Evolutionary conservation across 2,888 invertebrate genomes (phyloP).

Genomic region (Oscheius onirici): DNA sequence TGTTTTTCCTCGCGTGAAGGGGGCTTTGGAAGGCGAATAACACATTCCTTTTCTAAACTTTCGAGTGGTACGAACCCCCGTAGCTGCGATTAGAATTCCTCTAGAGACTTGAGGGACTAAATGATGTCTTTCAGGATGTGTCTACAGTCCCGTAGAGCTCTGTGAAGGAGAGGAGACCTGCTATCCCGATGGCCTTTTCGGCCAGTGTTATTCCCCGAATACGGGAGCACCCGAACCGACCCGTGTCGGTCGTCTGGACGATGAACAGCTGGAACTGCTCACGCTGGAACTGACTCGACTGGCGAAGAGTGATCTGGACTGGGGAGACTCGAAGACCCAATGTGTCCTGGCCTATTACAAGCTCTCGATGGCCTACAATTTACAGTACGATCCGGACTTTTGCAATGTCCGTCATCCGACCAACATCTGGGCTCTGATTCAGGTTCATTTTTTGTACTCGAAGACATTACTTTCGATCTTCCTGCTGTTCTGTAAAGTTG

Average conservation of each 20-base stretch:
- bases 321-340: constrained; percentile 65
- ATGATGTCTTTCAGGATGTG: constrained; percentile 1
- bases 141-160: constrained; percentile 2
- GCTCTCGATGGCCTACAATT: constrained; percentile 61
- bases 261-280: constrained; percentile 61
- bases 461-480: no score
- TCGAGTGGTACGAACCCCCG: no score
- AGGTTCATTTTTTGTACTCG: constrained; percentile 40
- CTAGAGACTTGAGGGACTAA: not conserved
- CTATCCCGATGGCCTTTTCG: constrained; percentile 65
- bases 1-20: no score
- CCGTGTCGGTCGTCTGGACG: constrained; percentile 58
- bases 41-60: no score
- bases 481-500: not conserved
- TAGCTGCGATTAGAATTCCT: no score
- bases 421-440: constrained; percentile 66
- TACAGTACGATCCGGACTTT: constrained; percentile 68
- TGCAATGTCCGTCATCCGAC: constrained; percentile 67
- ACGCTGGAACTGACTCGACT: constrained; percentile 60
- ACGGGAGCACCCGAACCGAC: constrained; percentile 58
- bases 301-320: constrained; percentile 56
- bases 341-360: constrained; percentile 70
- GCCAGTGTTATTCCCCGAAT: constrained; percentile 64
- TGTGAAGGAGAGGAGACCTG: constrained; percentile 26
- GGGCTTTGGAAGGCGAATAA: no score